Conservation (phyloP, 2,888 invertebrate species). For the Epinotia demarniana region DNA sequence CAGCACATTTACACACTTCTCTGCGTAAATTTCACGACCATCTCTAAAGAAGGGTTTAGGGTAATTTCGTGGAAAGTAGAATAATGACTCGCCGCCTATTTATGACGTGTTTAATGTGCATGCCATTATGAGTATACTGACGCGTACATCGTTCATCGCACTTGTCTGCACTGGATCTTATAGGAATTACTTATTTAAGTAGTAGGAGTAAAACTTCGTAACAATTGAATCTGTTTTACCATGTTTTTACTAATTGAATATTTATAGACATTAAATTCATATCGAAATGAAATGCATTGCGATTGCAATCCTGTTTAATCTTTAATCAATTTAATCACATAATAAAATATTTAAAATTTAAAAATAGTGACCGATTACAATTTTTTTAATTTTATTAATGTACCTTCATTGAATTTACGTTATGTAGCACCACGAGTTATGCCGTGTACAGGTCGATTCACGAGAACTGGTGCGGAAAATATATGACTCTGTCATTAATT, state of each 20-base stretch:
- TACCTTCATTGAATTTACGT: too few relatives aligned
- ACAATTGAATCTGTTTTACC: not conserved
- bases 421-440: too few relatives aligned
- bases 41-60: conserved; percentile 12
- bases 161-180: not conserved
- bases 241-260: not conserved
- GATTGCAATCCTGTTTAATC: too few relatives aligned
- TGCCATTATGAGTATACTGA: conserved; percentile 1
- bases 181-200: not conserved
- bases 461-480: too few relatives aligned
- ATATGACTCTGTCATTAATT: too few relatives aligned
- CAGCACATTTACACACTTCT: not conserved
- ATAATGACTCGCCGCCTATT: conserved; percentile 14
- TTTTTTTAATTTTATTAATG: too few relatives aligned
- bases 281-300: too few relatives aligned
- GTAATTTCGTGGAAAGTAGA: conserved; percentile 12
- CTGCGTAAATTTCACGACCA: conserved; percentile 1
- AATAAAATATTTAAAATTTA: too few relatives aligned
- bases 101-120: conserved; percentile 12
- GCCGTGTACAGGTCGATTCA: too few relatives aligned
- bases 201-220: not conserved
- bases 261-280: too few relatives aligned
- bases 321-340: too few relatives aligned
- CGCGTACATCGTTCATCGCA: not conserved
- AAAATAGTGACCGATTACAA: too few relatives aligned